These are phyloP conservation scores for Platanista minor DNA, from an alignment of 2,113 vertebrate species.

Conservation along the genomic window DNA sequence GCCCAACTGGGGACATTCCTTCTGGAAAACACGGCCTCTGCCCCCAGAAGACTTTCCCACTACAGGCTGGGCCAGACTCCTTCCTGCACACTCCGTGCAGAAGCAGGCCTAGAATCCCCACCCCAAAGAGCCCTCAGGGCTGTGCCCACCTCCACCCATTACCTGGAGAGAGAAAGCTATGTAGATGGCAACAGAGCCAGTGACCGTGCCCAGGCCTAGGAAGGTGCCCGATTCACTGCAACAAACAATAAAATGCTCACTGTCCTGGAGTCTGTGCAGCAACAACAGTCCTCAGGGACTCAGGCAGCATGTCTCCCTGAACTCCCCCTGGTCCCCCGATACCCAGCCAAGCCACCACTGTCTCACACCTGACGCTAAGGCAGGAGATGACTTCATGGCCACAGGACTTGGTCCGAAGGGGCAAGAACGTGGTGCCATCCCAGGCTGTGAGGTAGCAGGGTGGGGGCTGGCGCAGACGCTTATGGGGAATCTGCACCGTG, in stretches of 20 bases:
- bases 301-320: not conserved
- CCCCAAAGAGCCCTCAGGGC: not conserved
- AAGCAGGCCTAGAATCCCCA: not conserved
- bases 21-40: not conserved
- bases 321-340: not conserved
- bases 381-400: constrained; percentile 92
- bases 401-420: constrained; percentile 90
- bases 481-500: constrained; percentile 96
- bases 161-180: constrained; percentile 97
- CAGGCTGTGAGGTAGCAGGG: constrained; percentile 97
- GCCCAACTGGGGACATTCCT: not conserved
- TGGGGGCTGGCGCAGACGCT: constrained; percentile 88
- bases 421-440: constrained; percentile 91
- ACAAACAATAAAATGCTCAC: not conserved
- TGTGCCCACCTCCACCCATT: constrained; percentile 58
- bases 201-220: constrained; percentile 94
- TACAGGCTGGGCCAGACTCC: not conserved
- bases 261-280: not conserved
- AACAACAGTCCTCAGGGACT: rapidly evolving
- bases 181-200: constrained; percentile 95
- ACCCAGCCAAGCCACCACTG: not conserved
- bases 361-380: constrained; percentile 88
- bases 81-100: not conserved
- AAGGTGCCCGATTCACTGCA: constrained; percentile 93
- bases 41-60: not conserved